A percentile compares a stretch with the other conserved stretches of the same genome.
phyloP scores from a whole-genome alignment of 2,888 invertebrate species.

The Unio delphinus region DNA sequence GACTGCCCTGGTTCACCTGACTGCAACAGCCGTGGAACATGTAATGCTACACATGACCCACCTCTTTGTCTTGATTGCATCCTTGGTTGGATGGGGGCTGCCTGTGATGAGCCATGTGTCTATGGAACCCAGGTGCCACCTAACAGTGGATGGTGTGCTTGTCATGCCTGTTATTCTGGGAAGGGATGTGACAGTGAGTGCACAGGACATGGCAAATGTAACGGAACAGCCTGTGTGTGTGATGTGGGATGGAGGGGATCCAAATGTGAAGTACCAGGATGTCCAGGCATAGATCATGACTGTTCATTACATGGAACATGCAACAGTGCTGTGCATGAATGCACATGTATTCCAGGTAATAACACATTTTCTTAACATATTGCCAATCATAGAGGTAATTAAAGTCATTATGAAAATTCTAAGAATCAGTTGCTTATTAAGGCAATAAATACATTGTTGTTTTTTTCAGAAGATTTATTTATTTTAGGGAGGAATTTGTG shows the following conservation, averaged over 20 bases:
- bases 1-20: conserved; percentile 58
- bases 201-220: conserved; percentile 34
- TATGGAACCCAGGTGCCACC: conserved; percentile 43
- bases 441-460: too few relatives aligned
- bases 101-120: conserved; percentile 48
- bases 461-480: too few relatives aligned
- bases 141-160: conserved; percentile 43
- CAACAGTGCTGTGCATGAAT: conserved; percentile 41
- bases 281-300: conserved; percentile 43
- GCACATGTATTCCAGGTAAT: conserved; percentile 52
- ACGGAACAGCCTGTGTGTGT: conserved; percentile 36
- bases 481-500: too few relatives aligned
- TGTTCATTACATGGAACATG: conserved; percentile 46
- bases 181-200: conserved; percentile 46
- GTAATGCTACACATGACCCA: conserved; percentile 34
- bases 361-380: background rate
- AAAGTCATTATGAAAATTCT: too few relatives aligned
- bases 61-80: conserved; percentile 46
- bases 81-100: conserved; percentile 48
- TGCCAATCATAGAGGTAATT: too few relatives aligned
- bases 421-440: too few relatives aligned
- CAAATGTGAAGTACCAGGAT: conserved; percentile 47
- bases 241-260: conserved; percentile 46
- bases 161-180: conserved; percentile 46
- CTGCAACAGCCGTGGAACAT: conserved; percentile 47